These are phyloP conservation scores for Dorcus hopei DNA, from an alignment of 2,888 invertebrate genomes.

Conservation along the genomic window DNA sequence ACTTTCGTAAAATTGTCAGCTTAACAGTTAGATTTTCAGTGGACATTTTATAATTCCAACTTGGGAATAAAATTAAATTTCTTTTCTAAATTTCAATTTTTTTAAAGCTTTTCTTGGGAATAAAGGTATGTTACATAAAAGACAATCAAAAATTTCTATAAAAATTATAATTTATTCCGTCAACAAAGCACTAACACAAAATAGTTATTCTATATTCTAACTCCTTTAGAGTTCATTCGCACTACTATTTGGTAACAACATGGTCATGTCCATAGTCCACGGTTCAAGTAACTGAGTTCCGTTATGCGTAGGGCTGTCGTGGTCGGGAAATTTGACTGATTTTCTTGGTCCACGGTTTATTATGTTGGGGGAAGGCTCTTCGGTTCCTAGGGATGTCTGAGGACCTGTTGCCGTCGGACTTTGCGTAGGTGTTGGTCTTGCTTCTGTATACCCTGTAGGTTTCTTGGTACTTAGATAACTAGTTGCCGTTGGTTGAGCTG, in stretches of 20 bases:
- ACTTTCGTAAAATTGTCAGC: too few species aligned
- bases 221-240: not conserved
- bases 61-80: too few species aligned
- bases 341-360: slow-evolving; percentile 55
- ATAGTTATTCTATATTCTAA: too few species aligned
- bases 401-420: slow-evolving; percentile 51
- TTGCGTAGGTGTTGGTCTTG: slow-evolving; percentile 55
- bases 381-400: slow-evolving; percentile 47
- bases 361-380: slow-evolving; percentile 49
- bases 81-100: too few species aligned
- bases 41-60: too few species aligned
- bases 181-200: too few species aligned
- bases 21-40: too few species aligned
- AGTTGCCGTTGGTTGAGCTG: slow-evolving; percentile 54
- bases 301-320: slow-evolving; percentile 38
- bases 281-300: slow-evolving; percentile 42
- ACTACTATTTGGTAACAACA: not conserved
- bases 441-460: slow-evolving; percentile 49
- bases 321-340: slow-evolving; percentile 70
- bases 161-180: too few species aligned
- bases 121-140: too few species aligned
- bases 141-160: too few species aligned
- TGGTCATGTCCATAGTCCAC: slow-evolving; percentile 41
- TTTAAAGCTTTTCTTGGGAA: too few species aligned
- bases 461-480: slow-evolving; percentile 52